Evolutionary conservation across 2,113 vertebrate species (phyloP), one percentile per base, ranked within the genome.

Genomic region (Polypterus bichir): DNA sequence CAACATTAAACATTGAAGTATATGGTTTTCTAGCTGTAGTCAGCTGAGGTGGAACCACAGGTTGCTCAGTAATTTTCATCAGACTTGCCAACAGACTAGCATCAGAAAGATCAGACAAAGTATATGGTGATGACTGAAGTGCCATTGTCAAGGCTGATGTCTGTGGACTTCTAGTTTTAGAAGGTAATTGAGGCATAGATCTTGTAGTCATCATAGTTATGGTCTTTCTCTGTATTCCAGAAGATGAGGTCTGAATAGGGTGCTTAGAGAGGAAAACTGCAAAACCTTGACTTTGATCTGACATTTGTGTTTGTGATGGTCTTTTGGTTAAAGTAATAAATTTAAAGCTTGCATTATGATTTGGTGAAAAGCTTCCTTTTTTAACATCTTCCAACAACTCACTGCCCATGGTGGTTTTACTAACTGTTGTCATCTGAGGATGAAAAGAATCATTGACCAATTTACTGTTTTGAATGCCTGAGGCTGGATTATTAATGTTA

Each of bases 121-220:
- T 9, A 3, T 47, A 71, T 3, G 69, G 72, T 54, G 69, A 48
- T 7, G 57, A 62, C 0, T 27, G 3, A 3, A 59, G 3, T 0
- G 0, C 46, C 1, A 46, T 7, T 7, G 70, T 67, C 61, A 73
- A 67, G 27, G 77, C 71, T 0, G 80, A 52, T 0, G 65, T 65
- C 4, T 71, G 57, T 0, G 75, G 78, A 8, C 58, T 58, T 9
- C 65, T 74, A 0, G 56, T n/a, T 58, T 71, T 74, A 1, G 71
- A 70, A 51, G 53, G 68, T 10, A 65, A 79, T 68, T 57, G 4
- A n/a, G 68, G 48, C 62, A 66, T 71, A 6, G 10, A 5, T 64
- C 63, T 70, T 53, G 27, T 51, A 47, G 0, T 6, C 49, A 63
- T 0, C 0, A 3, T 55, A 47, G 0, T 3, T 9, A 46, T 0